phyloP scores from a whole-genome alignment of 2,888 invertebrate species.

The Azorinus chamasolen region DNA sequence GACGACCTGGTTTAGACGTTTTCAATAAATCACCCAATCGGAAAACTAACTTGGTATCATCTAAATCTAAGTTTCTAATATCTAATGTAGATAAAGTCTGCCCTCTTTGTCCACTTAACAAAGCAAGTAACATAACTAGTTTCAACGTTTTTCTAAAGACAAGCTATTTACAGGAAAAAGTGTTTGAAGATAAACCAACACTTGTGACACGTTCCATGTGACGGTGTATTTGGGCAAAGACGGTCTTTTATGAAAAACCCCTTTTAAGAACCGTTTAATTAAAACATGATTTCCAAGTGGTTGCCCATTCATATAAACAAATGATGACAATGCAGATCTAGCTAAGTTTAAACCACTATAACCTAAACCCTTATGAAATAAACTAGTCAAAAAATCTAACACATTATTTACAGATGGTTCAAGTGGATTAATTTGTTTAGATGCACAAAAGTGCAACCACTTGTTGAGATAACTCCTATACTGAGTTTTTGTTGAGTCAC shows the following conservation, averaged over 20 bases:
- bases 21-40: too few relatives aligned
- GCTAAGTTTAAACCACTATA: conserved; percentile 31
- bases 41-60: background rate
- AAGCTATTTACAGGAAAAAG: too few relatives aligned
- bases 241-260: conserved; percentile 29
- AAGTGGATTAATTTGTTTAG: conserved; percentile 35
- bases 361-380: conserved; percentile 8
- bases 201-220: conserved; percentile 14
- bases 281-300: conserved; percentile 25
- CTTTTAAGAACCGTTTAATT: conserved; percentile 38
- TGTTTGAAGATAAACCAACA: conserved; percentile 2
- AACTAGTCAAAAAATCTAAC: conserved; percentile 24
- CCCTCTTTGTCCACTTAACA: conserved; percentile 21
- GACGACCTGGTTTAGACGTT: too few relatives aligned
- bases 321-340: conserved; percentile 16
- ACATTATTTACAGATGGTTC: conserved; percentile 25
- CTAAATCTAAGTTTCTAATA: conserved; percentile 5
- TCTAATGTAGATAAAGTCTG: conserved; percentile 2
- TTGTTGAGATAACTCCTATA: conserved; percentile 39
- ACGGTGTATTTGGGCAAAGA: conserved; percentile 10
- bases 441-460: conserved; percentile 48
- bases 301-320: conserved; percentile 4
- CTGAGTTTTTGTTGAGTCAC: conserved; percentile 10
- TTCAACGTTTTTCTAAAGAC: background rate
- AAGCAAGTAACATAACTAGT: conserved; percentile 10